phyloP scores from a whole-genome alignment of 2,888 invertebrate species.

The Scelioninae gen. 2 region DNA sequence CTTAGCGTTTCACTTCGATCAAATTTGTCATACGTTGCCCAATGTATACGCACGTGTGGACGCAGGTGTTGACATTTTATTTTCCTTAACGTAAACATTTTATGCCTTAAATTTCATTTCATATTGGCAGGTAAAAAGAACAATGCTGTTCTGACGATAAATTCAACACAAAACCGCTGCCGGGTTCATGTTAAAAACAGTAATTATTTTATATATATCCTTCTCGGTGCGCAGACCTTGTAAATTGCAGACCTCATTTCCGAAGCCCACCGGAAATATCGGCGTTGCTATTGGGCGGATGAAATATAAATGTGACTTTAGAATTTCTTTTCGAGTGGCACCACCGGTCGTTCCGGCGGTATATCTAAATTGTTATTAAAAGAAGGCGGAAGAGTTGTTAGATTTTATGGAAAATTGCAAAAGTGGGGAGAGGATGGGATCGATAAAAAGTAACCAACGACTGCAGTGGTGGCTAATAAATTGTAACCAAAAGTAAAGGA shows the following conservation, averaged over 20 bases:
- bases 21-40: too few species aligned
- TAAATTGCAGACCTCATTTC: slow-evolving; percentile 15
- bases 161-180: too few species aligned
- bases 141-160: too few species aligned
- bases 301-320: slow-evolving; percentile 23
- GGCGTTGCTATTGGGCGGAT: slow-evolving; percentile 9
- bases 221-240: neutral
- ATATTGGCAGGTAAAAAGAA: too few species aligned
- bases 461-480: neutral
- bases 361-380: slow-evolving; percentile 15
- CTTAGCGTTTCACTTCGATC: too few species aligned
- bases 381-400: neutral
- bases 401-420: slow-evolving; percentile 3
- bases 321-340: slow-evolving; percentile 21
- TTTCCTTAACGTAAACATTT: too few species aligned
- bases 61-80: too few species aligned
- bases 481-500: neutral
- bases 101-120: too few species aligned
- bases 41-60: too few species aligned
- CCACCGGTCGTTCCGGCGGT: slow-evolving; percentile 2
- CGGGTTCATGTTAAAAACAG: too few species aligned
- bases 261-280: neutral
- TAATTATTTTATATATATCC: too few species aligned
- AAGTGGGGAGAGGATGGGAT: neutral
- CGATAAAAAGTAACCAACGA: neutral